A percentile compares a stretch with the other conserved stretches of the same genome.
These are phyloP conservation scores for Oppia nitens DNA, from an alignment of 1,140 invertebrate genomes.

Conservation along the genomic window DNA sequence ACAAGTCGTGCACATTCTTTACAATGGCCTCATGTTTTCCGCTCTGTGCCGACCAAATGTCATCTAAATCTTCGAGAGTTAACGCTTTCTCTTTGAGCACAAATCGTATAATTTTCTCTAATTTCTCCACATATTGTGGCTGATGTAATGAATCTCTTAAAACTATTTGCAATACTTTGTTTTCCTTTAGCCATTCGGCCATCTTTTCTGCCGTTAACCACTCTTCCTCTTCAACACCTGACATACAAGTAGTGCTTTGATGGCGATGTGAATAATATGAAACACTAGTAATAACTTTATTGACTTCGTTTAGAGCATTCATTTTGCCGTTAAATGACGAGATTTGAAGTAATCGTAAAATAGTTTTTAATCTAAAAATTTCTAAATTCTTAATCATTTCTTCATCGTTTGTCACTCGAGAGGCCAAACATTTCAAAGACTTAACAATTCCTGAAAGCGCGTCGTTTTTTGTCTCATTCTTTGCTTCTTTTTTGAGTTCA, in stretches of 20 bases:
- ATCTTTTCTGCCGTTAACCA: constrained; percentile 84
- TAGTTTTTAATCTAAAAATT: constrained; percentile 91
- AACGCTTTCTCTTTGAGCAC: constrained; percentile 87
- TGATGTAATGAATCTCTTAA: constrained; percentile 88
- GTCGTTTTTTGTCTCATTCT: constrained; percentile 86
- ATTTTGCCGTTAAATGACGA: constrained; percentile 98
- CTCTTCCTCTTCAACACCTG: constrained; percentile 61
- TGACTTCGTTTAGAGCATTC: constrained; percentile 96
- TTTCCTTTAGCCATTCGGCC: constrained; percentile 92
- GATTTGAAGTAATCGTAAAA: constrained; percentile 80
- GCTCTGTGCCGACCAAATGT: constrained; percentile 86
- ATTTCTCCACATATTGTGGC: constrained; percentile 87
- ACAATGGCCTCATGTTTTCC: constrained; percentile 90
- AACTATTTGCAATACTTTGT: constrained; percentile 86
- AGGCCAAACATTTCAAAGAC: constrained; percentile 69
- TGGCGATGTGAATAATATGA: constrained; percentile 52
- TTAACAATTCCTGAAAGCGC: constrained; percentile 75
- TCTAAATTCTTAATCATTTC: constrained; percentile 42
- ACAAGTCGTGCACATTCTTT: constrained; percentile 88
- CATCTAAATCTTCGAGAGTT: constrained; percentile 75
- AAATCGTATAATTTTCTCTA: constrained; percentile 92
- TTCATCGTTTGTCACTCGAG: constrained; percentile 48
- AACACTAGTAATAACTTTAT: constrained; percentile 84
- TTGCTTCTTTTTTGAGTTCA: constrained; percentile 87
- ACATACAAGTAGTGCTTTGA: constrained; percentile 30